These are phyloP conservation scores for Tetragonula carbonaria DNA, from an alignment of 2,888 invertebrate species.

Conservation along the genomic window DNA sequence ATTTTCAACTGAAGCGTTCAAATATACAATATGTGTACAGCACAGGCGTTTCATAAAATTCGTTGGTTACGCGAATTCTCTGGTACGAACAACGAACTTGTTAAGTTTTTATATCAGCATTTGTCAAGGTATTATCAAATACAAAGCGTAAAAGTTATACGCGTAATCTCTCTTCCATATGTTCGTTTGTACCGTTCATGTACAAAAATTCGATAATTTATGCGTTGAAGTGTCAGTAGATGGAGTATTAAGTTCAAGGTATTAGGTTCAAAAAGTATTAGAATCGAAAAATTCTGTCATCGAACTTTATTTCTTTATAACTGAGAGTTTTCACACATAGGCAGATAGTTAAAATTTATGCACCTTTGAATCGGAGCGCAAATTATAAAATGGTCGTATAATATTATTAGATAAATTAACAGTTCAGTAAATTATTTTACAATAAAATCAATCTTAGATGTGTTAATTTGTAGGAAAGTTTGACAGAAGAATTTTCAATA, in stretches of 20 bases:
- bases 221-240: not conserved
- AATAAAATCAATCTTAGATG: not conserved
- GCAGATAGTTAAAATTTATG: not conserved
- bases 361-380: not conserved
- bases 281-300: not conserved
- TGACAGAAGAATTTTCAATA: not conserved
- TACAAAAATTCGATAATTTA: not conserved
- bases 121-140: not conserved
- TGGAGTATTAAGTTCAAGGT: too few species aligned
- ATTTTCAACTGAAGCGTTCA: not conserved
- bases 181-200: not conserved
- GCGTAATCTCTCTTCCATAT: not conserved
- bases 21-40: not conserved
- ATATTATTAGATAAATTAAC: not conserved
- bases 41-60: not conserved
- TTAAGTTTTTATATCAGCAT: not conserved
- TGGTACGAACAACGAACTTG: not conserved
- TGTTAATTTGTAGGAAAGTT: not conserved
- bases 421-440: not conserved
- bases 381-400: not conserved
- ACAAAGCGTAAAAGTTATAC: not conserved
- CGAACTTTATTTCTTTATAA: not conserved
- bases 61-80: not conserved
- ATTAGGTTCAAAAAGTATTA: not conserved
- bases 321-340: accelerated